Evolutionary conservation across 2,113 vertebrate genomes (phyloP).

Genomic region (Eulemur macaco): DNA sequence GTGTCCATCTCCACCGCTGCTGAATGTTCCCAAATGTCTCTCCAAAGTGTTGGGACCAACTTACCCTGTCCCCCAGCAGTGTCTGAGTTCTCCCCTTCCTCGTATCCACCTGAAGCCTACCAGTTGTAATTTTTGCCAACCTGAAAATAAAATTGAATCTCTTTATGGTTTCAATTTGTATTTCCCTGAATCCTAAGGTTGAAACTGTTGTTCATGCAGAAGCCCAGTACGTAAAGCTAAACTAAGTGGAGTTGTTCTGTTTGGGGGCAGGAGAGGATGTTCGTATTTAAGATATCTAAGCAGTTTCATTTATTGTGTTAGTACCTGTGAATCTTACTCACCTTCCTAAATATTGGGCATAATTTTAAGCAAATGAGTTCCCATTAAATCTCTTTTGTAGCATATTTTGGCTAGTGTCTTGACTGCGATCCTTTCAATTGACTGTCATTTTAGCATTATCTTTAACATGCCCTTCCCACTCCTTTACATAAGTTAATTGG

Average conservation of each 20-base stretch:
- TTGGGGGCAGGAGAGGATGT: not conserved
- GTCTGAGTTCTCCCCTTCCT: not conserved
- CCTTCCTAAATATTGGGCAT: not conserved
- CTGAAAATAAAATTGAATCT: not conserved
- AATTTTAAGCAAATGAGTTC: not conserved
- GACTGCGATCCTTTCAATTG: not conserved
- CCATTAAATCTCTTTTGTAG: not conserved
- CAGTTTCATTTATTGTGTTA: not conserved
- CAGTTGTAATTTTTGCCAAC: not conserved
- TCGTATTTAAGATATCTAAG: not conserved
- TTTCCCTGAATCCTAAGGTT: not conserved
- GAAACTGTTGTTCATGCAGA: not conserved
- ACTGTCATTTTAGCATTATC: not conserved
- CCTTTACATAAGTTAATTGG: not conserved
- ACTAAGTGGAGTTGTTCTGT: not conserved
- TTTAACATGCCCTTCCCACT: not conserved
- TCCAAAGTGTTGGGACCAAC: not conserved
- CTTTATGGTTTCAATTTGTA: not conserved
- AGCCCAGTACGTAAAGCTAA: not conserved
- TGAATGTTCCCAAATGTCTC: not conserved
- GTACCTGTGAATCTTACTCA: not conserved
- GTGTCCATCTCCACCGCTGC: not conserved
- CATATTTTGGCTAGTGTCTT: not conserved
- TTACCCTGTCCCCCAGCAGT: too few relatives aligned
- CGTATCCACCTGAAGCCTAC: accelerated